phyloP scores from a whole-genome alignment of 2,888 invertebrate genomes.

The Agrochola circellaris region DNA sequence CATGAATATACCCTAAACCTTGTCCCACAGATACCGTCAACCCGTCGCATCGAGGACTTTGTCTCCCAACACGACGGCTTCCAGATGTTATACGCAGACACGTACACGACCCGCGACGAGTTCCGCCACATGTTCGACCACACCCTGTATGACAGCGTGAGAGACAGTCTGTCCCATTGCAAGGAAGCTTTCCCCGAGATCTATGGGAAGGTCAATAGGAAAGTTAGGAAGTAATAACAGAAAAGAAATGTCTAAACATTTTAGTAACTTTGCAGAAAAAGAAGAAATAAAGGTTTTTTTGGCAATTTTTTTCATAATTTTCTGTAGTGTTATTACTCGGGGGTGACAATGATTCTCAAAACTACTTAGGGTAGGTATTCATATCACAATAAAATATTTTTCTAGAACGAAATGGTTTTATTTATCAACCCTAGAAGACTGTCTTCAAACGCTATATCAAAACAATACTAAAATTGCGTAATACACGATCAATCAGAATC shows the following conservation, averaged over 20 bases:
- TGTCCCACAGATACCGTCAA: slow-evolving; percentile 90
- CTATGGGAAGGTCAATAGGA: slow-evolving; percentile 93
- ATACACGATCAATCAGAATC: too few species aligned
- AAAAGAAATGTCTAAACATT: neutral
- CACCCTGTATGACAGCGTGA: slow-evolving; percentile 92
- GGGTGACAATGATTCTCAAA: slow-evolving; percentile 29
- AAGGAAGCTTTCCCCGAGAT: slow-evolving; percentile 94
- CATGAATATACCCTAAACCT: too few species aligned
- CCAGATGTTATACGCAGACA: slow-evolving; percentile 96
- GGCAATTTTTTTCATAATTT: neutral
- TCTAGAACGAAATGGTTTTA: slow-evolving; percentile 8
- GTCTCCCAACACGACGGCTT: slow-evolving; percentile 93
- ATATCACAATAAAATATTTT: slow-evolving; percentile 36
- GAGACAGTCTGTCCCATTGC: slow-evolving; percentile 90
- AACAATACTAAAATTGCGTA: too few species aligned
- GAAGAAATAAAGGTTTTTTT: neutral
- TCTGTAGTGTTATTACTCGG: neutral
- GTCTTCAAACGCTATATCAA: neutral
- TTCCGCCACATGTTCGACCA: slow-evolving; percentile 96
- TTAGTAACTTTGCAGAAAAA: neutral
- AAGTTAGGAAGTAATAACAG: slow-evolving; percentile 84
- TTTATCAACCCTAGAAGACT: neutral
- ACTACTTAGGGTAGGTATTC: slow-evolving; percentile 7
- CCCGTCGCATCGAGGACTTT: slow-evolving; percentile 93
- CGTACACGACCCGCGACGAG: slow-evolving; percentile 93